These are phyloP conservation scores for Rhabdomys pumilio DNA, from an alignment of 2,797 vertebrate genomes.

Conservation along the genomic window DNA sequence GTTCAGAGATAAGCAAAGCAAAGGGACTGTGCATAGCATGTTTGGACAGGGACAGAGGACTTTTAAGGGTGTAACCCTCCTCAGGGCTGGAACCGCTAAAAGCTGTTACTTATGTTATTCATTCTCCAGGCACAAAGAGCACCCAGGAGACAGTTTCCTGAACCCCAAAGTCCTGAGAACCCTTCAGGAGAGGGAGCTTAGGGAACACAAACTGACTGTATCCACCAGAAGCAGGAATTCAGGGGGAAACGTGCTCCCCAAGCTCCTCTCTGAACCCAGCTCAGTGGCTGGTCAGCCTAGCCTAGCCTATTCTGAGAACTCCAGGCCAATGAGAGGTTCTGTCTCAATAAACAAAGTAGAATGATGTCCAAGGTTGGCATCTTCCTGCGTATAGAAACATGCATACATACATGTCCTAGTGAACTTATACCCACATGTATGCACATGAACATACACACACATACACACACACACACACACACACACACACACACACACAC, in stretches of 20 bases:
- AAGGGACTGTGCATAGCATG: background rate
- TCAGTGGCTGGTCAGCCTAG: background rate
- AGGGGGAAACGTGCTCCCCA: background rate
- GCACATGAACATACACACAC: accelerated
- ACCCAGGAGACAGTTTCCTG: background rate
- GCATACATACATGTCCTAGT: background rate
- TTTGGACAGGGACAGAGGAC: too few species aligned
- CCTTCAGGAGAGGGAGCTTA: background rate
- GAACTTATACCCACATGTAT: background rate
- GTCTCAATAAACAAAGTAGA: background rate
- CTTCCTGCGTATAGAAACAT: background rate
- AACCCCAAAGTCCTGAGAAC: background rate
- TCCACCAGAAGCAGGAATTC: too few species aligned
- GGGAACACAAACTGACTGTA: background rate
- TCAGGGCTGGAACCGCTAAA: background rate
- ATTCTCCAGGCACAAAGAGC: background rate
- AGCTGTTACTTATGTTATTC: background rate
- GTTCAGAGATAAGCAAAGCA: background rate
- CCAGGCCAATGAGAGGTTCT: background rate
- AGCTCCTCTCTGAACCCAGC: background rate
- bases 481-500: too few species aligned
- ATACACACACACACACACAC: background rate
- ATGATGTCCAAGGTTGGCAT: background rate
- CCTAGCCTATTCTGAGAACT: background rate
- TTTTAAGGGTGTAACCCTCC: background rate